These are phyloP conservation scores for Desmophyllum pertusum DNA, from an alignment of 92 coral and sea anemone species.

Conservation along the genomic window DNA sequence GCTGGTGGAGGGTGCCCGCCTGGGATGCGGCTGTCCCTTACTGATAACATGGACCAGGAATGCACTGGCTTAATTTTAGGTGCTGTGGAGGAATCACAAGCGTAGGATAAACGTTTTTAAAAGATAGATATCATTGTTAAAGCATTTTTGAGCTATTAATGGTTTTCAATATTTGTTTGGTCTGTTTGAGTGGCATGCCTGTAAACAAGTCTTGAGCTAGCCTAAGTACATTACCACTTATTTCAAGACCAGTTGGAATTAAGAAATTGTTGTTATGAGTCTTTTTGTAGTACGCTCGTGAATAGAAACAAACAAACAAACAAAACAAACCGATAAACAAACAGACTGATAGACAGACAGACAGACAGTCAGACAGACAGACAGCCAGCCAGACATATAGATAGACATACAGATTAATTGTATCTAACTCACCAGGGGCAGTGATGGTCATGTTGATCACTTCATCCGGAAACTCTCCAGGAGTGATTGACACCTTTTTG, in stretches of 20 bases:
- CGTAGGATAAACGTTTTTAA: neutral
- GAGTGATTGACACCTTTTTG: conserved; percentile 69
- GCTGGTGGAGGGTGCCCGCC: conserved; percentile 59
- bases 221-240: no score
- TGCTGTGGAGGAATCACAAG: conserved; percentile 48
- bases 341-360: neutral
- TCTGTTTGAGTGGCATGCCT: no score
- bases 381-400: no score
- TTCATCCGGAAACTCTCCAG: conserved; percentile 75
- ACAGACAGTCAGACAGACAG: neutral
- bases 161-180: neutral
- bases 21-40: conserved; percentile 60
- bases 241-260: no score
- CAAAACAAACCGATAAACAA: neutral
- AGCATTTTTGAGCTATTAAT: neutral
- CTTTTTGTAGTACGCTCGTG: no score
- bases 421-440: conserved; percentile 79
- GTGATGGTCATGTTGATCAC: conserved; percentile 82
- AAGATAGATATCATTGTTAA: neutral
- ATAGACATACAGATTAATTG: no score
- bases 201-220: no score
- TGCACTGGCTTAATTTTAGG: conserved; percentile 92
- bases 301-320: neutral
- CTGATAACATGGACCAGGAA: conserved; percentile 89
- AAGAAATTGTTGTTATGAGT: no score